Evolutionary conservation across 2,797 vertebrate species (phyloP), one percentile per base, ranked within the genome.

Genomic region (Anguilla marmorata): DNA sequence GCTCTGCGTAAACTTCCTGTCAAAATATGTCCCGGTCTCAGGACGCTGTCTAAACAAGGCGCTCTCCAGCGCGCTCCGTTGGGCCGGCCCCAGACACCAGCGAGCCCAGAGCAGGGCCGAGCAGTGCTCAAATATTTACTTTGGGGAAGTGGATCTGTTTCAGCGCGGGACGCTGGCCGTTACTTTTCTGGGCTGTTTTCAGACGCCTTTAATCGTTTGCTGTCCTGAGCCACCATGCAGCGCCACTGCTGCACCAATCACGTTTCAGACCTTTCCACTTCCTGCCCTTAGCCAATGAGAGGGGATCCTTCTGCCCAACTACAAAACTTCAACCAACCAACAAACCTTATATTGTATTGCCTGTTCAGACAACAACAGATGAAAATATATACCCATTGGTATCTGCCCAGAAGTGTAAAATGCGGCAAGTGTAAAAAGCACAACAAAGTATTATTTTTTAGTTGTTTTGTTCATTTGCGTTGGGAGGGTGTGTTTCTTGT

Each of bases 1-100:
- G 76, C 37, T 27, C 86, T 50, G 56, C 86, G 54, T 87, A 87
- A 84, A 87, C 79, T 87, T 84, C 79, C 86, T 83, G 79, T 79
- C 76, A 83, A 84, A 87, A 87, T 74, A 72, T 74, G 63, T 86
- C 69, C 66, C 48, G 45, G 16, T 86, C 63, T 80, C 86, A 11
- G 69, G 74, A 56, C 30, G 79, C 86, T 56, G 82, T 87, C 72
- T 87, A 87, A 87, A 87, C 86, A 87, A 86, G 54, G 66, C 85
- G 30, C 69, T 86, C 69, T 86, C 63, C 41, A 54, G 37, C 85
- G 52, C 37, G 14, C 9, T 12, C 85, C 69, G 50, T 33, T 86
- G 85, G 74, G 50, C 63, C n/a, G 24, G 21, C 85, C 63, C 7
- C 85, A 50, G 41, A 86, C 41, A 52, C 63, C 50, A 66, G 45